phyloP scores from a whole-genome alignment of 1,140 invertebrate genomes.

The Caerostris darwini region DNA sequence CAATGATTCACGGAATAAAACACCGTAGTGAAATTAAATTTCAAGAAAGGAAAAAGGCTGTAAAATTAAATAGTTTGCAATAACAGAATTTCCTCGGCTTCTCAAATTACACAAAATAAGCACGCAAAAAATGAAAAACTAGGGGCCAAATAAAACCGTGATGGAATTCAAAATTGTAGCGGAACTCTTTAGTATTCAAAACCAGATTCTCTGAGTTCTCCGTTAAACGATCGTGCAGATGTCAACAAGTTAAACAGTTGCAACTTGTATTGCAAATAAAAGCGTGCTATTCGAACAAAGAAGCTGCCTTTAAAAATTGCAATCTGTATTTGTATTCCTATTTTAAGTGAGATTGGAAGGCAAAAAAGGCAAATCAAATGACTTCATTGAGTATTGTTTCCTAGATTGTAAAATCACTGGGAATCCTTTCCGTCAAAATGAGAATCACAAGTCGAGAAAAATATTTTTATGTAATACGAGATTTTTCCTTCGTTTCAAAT shows the following conservation, averaged over 20 bases:
- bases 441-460: too few relatives aligned
- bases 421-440: too few relatives aligned
- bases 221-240: constrained; percentile 2
- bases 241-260: constrained; percentile 1
- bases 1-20: too few relatives aligned
- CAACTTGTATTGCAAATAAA: neutral
- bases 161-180: neutral
- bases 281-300: neutral
- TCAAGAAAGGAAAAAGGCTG: neutral
- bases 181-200: constrained; percentile 13
- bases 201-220: neutral
- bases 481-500: too few relatives aligned
- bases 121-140: neutral
- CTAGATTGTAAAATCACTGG: too few relatives aligned
- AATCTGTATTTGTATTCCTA: too few relatives aligned
- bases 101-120: neutral
- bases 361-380: too few relatives aligned
- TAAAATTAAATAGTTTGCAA: neutral
- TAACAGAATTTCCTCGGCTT: neutral
- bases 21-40: neutral
- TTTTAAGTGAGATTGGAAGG: too few relatives aligned
- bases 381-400: too few relatives aligned
- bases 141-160: neutral
- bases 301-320: neutral
- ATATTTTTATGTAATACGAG: too few relatives aligned